Base-by-base conservation (phyloP, 2,797 vertebrate species). In the Acipenser transmontanus region DNA sequence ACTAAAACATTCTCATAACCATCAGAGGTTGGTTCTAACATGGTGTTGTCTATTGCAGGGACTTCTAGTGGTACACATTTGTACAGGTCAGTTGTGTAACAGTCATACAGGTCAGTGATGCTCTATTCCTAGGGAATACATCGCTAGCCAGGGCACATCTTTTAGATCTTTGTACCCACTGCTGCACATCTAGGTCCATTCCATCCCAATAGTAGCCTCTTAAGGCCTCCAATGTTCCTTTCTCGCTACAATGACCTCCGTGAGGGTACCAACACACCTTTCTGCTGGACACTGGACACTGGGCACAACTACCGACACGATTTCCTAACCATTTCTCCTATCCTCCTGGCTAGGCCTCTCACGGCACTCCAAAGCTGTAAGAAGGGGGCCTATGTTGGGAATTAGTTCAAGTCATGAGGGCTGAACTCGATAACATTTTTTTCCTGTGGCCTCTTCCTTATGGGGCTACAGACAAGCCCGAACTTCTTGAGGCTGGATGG, bases 81-180 rank as follows among this genome's bases (percentile, higher is more conserved):
- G 20, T 34, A 34, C 20, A 34, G 20, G 20, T 34, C 20, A 34
- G 20, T 34, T 34, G 20, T 34, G 50, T 52, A 34, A 54, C 20
- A 50, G 67, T 72, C 5, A 52, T 72, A 6, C 63, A 72, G 0
- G 66, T 70, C 72, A 73, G 68, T 1, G 74, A 69, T 1, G 59
- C 68, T 6, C 10, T 2, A 6, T 48, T 73, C 6, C 7, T 62
- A 1, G 68, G 70, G 7, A 76, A 69, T 0, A 76, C 65, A 62
- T 76, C 74, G 13, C 65, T 73, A 2, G 65, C 61, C 0, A 71
- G 63, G 1, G 61, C 3, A 61, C 73, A 77, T 6, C 68, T 14
- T 12, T 70, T 73, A 8, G 67, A 75, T 3, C 67, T 9, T 12
- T 47, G 50, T 2, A 71, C 51, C 68, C 73, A 77, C 2, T 5